These are phyloP conservation scores for Lamproptera curius DNA, from an alignment of 2,888 invertebrate genomes.

Conservation along the genomic window DNA sequence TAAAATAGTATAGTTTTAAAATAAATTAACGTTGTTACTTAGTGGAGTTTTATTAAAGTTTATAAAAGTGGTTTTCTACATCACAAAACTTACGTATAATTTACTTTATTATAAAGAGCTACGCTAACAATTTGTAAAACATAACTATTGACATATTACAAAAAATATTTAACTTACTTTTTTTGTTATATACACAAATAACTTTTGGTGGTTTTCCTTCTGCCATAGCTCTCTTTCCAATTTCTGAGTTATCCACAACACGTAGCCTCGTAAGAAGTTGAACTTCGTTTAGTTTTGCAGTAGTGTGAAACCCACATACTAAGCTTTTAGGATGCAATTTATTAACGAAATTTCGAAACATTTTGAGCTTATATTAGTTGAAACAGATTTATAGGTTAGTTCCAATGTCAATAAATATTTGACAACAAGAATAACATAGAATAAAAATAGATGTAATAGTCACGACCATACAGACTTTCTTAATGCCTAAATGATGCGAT, in stretches of 20 bases:
- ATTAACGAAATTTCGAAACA: slow-evolving; percentile 51
- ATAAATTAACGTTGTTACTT: too few relatives aligned
- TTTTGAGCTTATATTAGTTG: slow-evolving; percentile 39
- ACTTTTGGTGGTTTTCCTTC: slow-evolving; percentile 95
- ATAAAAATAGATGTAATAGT: neutral
- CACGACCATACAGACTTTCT: too few relatives aligned
- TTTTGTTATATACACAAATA: slow-evolving; percentile 96
- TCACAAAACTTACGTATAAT: too few relatives aligned
- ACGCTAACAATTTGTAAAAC: too few relatives aligned
- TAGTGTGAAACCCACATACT: slow-evolving; percentile 75
- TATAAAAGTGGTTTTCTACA: too few relatives aligned
- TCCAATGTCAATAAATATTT: neutral
- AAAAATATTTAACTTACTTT: slow-evolving; percentile 44
- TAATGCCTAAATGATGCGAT: too few relatives aligned
- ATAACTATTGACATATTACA: too few relatives aligned
- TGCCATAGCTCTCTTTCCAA: slow-evolving; percentile 96
- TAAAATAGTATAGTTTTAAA: too few relatives aligned
- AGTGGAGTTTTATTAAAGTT: too few relatives aligned
- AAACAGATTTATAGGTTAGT: slow-evolving; percentile 20
- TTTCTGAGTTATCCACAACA: slow-evolving; percentile 97
- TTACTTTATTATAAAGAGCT: too few relatives aligned
- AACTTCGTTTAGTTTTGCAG: slow-evolving; percentile 80
- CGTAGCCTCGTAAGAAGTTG: slow-evolving; percentile 86
- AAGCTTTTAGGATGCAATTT: slow-evolving; percentile 36
- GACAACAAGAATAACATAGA: neutral